A percentile compares a stretch with the other conserved stretches of the same genome.
These are phyloP conservation scores for Hippolais icterina DNA, from an alignment of 2,113 vertebrate genomes.

Conservation along the genomic window DNA sequence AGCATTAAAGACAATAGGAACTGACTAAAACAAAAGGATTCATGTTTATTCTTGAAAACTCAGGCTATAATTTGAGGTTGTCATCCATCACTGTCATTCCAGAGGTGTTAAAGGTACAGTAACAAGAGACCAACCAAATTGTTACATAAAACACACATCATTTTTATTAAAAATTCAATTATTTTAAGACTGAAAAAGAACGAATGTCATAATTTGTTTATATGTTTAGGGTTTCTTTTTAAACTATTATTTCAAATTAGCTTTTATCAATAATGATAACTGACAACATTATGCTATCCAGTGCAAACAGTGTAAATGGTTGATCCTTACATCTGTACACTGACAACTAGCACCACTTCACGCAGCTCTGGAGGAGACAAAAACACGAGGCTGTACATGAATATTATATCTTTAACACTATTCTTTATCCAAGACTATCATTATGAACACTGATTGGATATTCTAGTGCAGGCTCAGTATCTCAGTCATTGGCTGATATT, in stretches of 20 bases:
- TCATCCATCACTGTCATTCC: background rate
- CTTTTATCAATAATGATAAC: background rate
- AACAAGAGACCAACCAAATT: background rate
- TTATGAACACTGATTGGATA: background rate
- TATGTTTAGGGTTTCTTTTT: background rate
- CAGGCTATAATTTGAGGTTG: background rate
- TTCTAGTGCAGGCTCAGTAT: background rate
- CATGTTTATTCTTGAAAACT: background rate
- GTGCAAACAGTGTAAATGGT: background rate
- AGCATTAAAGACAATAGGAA: background rate
- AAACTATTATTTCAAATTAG: background rate
- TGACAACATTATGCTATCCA: background rate
- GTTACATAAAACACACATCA: accelerated
- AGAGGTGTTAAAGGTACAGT: background rate
- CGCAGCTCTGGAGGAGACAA: background rate
- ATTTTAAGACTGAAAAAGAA: background rate
- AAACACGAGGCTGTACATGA: background rate
- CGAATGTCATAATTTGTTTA: background rate
- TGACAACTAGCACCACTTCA: background rate
- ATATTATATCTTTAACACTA: background rate
- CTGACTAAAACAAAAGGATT: background rate
- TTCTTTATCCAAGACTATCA: background rate
- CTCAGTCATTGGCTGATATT: background rate
- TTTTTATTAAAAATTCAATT: background rate
- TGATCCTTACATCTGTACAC: background rate